Evolutionary conservation across 92 coral and sea anemone genomes (phyloP), one percentile per base, ranked within the genome.

Genomic region (Paramuricea clavata): DNA sequence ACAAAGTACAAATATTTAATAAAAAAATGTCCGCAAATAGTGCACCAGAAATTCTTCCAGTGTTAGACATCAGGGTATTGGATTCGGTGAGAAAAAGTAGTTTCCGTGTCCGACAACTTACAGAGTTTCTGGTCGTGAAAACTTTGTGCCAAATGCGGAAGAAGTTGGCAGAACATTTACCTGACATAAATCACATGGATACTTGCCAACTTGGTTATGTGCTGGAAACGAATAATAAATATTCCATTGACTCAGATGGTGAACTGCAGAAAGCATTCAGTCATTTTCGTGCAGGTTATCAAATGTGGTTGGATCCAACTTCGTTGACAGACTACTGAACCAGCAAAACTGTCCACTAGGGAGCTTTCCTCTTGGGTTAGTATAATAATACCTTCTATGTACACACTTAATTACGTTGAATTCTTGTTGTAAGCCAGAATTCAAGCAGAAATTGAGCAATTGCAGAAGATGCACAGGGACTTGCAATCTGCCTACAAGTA

Each of bases 221-320:
- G 10, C 35, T 61, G 69, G 69, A 61, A 61, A 61, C 25, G 35
- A 61, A 61, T 1, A 61, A 61, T 23, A 61, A 61, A 61, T 61
- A 61, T 31, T 25, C 69, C 17, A 61, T 61, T 23, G 69, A 27
- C 35, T 61, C 69, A 27, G 69, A 61, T 61, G 69, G 17, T 31
- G 69, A 61, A 61, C 69, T 61, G 69, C 69, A 61, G 69, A 61
- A 61, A 61, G 69, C 69, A 23, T 61, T 61, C 1, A 27, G 69
- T 19, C 69, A 61, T 23, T 61, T 61, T 31, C 69, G 69, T 61
- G 69, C 69, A 31, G 69, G 69, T 61, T 61, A 61, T 61, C 69
- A 61, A 61, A 61, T 61, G 69, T 61, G 69, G 69, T 61, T 61
- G 69, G 69, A 61, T 61, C 69, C 69, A 61, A 61, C 69, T 61